Conservation (phyloP, 2,113 vertebrate species). For the Phylloscopus trochiloides region DNA sequence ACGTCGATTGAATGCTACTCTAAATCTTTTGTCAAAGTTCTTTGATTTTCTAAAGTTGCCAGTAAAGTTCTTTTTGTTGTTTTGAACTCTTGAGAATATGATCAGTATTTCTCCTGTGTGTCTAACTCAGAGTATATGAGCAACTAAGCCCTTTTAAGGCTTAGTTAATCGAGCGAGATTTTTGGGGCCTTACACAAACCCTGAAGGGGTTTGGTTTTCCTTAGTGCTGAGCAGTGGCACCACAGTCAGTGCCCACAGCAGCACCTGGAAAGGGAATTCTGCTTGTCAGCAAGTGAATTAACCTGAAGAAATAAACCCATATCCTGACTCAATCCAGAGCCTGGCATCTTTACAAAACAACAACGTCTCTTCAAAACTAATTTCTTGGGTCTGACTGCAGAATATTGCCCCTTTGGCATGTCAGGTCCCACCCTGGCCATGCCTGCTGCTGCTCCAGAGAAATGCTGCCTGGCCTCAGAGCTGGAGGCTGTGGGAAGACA, state of each 20-base stretch:
- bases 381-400: background rate
- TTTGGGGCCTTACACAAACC: background rate
- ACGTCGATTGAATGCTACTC: background rate
- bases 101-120: background rate
- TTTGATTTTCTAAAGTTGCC: background rate
- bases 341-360: background rate
- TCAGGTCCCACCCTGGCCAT: background rate
- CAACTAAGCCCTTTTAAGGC: background rate
- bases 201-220: background rate
- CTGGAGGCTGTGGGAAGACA: background rate
- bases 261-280: fast-evolving
- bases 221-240: background rate
- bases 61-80: background rate
- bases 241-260: fast-evolving
- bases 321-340: background rate
- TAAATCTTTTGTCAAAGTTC: background rate
- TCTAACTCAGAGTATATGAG: background rate
- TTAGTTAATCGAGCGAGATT: fast-evolving
- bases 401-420: background rate
- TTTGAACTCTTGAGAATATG: background rate
- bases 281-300: background rate
- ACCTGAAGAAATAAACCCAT: background rate
- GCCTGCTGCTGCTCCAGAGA: background rate
- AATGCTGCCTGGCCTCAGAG: background rate
- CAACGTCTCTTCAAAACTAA: background rate